A percentile compares a stretch with the other conserved stretches of the same genome.
These are phyloP conservation scores for Gnatocerus cornutus DNA, from an alignment of 2,888 invertebrate genomes.

Conservation along the genomic window DNA sequence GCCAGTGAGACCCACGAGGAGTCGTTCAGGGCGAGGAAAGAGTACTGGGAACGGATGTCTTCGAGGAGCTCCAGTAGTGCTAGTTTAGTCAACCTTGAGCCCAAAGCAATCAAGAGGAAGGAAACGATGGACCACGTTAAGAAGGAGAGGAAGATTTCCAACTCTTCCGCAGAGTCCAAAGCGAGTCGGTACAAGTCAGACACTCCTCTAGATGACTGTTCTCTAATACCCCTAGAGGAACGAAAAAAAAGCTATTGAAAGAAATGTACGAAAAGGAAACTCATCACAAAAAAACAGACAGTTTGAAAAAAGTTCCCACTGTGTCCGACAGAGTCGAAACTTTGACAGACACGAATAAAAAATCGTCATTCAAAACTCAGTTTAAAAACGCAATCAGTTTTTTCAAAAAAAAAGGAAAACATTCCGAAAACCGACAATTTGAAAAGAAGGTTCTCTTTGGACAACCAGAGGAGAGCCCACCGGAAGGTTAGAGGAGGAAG, in stretches of 20 bases:
- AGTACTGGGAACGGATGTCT: conserved; percentile 61
- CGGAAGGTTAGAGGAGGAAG: conserved; percentile 51
- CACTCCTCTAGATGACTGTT: conserved; percentile 53
- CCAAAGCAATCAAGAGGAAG: conserved; percentile 8
- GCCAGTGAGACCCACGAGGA: conserved; percentile 42
- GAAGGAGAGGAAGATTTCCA: too few species aligned
- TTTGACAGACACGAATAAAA: conserved; percentile 8
- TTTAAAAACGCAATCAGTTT: conserved; percentile 57
- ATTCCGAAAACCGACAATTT: conserved; percentile 41
- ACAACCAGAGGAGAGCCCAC: conserved; percentile 44
- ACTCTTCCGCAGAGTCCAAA: too few species aligned
- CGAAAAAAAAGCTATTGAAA: conserved; percentile 57
- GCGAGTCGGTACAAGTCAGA: conserved; percentile 29
- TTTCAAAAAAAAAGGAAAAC: conserved; percentile 59
- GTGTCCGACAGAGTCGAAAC: conserved; percentile 19
- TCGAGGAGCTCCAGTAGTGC: conserved; percentile 50
- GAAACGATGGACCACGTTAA: background rate
- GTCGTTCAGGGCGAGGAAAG: conserved; percentile 54
- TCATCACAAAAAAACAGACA: conserved; percentile 19
- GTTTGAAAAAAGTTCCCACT: background rate
- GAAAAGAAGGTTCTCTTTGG: conserved; percentile 50
- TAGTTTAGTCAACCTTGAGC: conserved; percentile 43
- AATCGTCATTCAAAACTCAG: conserved; percentile 49
- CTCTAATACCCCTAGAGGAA: conserved; percentile 57
- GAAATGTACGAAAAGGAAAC: conserved; percentile 54